Evolutionary conservation across 2,113 vertebrate genomes (phyloP), one percentile per base, ranked within the genome.

Genomic region (Rafetus swinhoei): DNA sequence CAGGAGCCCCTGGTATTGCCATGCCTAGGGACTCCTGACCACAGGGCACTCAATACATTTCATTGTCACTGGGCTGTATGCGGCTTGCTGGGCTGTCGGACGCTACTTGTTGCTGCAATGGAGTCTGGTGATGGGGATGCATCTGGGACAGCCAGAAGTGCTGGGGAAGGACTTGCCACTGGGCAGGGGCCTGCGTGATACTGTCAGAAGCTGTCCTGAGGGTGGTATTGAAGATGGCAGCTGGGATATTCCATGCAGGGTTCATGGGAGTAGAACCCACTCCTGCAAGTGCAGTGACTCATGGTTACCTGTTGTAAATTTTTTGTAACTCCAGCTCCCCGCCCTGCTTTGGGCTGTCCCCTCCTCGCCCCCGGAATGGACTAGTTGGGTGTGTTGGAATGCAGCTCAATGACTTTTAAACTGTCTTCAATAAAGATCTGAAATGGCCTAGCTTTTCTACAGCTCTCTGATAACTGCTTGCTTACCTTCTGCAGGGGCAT

Each of bases 391-490:
- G 1, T 24, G 52, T 45, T 32, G 14, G n/a, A 93, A 60, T 72
- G 87, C 15, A 6, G 79, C 82, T 90, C 60, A 9, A 25, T 35
- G 86, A 24, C 14, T 84, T 90, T 56, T 5, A 2, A 80, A 79
- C 32, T 72, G 80, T 22, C 69, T 93, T 82, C 79, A 91, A 87
- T 93, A 93, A 95, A 94, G 88, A 69, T 65, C 81, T 91, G 86
- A 89, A 93, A 50, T 24, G 74, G 39, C 74, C 39, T 50, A 27
- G 74, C 74, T 77, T 50, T 50, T 50, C 39, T 77, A 50, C 24
- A 50, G 45, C 22, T 22, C 35, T 77, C 25, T 45, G 11, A 45
- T 77, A 72, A 21, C 39, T 77, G 74, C 74, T 72, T 65, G 27
- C 62, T 45, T 13, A 29, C 19, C 65, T 76, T 24, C 39, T 76